Conservation (phyloP, 2,797 vertebrate genomes). For the Sylvia borin region DNA sequence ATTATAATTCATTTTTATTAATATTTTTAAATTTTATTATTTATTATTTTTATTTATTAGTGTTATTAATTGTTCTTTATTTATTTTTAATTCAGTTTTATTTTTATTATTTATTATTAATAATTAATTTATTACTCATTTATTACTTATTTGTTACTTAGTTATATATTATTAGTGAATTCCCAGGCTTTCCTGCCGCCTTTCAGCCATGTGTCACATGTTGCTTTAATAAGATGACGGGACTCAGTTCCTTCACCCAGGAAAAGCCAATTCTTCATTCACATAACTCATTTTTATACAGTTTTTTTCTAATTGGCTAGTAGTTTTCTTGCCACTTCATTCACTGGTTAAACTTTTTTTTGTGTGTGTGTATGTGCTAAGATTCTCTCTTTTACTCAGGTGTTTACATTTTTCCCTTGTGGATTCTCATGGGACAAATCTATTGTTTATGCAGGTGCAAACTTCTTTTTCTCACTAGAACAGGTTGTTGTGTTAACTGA, state of each 20-base stretch:
- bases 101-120: no score
- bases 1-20: neutral
- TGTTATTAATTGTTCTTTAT: no score
- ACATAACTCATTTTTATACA: no score
- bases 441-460: neutral
- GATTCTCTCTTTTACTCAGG: neutral
- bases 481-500: neutral
- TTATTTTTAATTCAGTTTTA: no score
- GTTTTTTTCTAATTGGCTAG: neutral
- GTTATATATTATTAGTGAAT: no score
- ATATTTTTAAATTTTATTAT: no score
- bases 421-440: neutral
- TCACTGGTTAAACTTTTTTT: neutral
- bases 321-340: neutral
- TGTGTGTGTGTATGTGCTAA: neutral
- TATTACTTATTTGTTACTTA: no score
- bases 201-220: neutral
- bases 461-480: neutral
- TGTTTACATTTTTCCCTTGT: neutral
- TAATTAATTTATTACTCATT: no score
- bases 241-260: neutral
- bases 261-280: neutral
- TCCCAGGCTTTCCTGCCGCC: neutral
- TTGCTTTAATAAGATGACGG: neutral
- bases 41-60: no score